phyloP scores from a whole-genome alignment of 2,797 vertebrate species.

The Tapera naevia region DNA sequence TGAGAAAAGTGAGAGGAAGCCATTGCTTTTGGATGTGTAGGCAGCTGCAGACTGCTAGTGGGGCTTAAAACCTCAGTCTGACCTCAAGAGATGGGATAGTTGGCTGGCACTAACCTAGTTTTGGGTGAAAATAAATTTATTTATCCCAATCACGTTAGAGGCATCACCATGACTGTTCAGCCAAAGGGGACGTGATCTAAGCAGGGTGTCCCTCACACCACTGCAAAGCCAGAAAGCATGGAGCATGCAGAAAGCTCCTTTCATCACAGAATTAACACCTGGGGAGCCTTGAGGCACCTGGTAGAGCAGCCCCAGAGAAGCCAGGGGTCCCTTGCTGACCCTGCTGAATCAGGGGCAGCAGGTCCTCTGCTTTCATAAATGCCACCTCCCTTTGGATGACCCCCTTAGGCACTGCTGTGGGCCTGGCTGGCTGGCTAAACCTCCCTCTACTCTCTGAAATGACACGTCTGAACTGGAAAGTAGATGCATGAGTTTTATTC shows the following conservation, averaged over 20 bases:
- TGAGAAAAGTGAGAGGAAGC: not conserved
- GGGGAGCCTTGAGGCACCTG: not conserved
- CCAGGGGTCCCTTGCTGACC: not conserved
- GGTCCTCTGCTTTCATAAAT: not conserved
- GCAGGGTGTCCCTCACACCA: accelerated
- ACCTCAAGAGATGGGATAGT: not conserved
- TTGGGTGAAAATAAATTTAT: not conserved
- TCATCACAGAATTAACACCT: not conserved
- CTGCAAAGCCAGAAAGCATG: not conserved
- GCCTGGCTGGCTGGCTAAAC: not conserved
- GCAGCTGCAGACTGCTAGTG: not conserved
- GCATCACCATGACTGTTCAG: not conserved
- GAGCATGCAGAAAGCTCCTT: not conserved
- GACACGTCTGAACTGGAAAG: not conserved
- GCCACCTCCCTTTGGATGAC: not conserved
- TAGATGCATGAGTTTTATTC: not conserved
- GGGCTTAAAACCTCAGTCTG: not conserved
- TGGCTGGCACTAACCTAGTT: not conserved
- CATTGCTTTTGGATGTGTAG: not conserved
- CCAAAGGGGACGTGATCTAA: not conserved
- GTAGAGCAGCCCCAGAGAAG: not conserved
- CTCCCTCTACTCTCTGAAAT: not conserved
- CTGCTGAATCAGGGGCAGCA: not conserved
- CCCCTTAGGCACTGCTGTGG: not conserved
- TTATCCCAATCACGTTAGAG: not conserved